Conservation (phyloP, 2,113 vertebrate species). For the Actenoides lindsayi region DNA sequence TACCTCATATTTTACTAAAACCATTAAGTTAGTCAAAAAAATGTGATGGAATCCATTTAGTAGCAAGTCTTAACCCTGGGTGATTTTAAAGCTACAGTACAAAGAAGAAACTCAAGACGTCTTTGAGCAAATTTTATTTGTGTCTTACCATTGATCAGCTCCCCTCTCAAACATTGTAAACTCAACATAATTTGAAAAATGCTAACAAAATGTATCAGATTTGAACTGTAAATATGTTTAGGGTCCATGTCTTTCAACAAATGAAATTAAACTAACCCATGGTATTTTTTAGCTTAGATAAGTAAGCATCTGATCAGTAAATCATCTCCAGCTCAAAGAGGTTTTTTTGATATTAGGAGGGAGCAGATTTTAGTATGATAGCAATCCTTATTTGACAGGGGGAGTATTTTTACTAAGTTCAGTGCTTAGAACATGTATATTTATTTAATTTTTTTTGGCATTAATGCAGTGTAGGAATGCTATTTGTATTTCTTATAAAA, state of each 20-base stretch:
- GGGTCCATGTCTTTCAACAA: neutral
- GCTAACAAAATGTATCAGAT: neutral
- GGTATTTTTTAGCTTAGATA: neutral
- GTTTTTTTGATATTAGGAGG: neutral
- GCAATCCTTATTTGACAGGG: neutral
- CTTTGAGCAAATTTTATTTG: neutral
- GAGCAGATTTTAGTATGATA: neutral
- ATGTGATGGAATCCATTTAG: neutral
- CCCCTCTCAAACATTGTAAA: neutral
- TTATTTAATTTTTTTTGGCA: neutral
- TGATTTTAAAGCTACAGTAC: neutral
- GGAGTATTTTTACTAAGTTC: neutral
- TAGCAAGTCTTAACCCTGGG: neutral
- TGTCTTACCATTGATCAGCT: neutral
- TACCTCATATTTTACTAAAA: neutral
- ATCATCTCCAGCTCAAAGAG: neutral
- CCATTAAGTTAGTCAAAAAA: neutral
- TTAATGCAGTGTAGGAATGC: neutral
- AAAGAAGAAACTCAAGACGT: neutral
- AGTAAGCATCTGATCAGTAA: neutral
- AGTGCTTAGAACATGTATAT: neutral
- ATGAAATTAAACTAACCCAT: neutral
- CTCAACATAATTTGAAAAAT: neutral
- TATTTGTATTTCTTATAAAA: neutral
- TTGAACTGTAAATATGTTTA: neutral